phyloP scores from a whole-genome alignment of 2,888 invertebrate species.

The Noctua janthina region DNA sequence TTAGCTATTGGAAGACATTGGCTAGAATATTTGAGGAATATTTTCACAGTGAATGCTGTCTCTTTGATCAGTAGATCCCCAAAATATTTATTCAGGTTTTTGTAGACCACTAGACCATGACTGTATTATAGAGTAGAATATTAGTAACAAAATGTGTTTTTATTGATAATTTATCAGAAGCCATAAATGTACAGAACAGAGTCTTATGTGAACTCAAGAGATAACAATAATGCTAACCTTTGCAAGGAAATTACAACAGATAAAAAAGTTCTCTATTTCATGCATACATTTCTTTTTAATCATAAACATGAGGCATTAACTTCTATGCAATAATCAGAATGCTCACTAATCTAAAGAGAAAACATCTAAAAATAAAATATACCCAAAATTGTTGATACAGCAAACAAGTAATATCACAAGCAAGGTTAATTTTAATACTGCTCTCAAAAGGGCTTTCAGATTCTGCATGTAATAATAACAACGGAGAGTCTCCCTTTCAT shows the following conservation, averaged over 20 bases:
- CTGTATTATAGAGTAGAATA: not conserved
- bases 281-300: not conserved
- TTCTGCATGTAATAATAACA: conserved; percentile 23
- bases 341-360: conserved; percentile 24
- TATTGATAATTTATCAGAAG: conserved; percentile 3
- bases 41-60: not conserved
- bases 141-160: not conserved
- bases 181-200: not conserved
- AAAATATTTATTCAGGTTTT: not conserved
- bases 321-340: conserved; percentile 15
- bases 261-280: not conserved
- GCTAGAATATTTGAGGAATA: not conserved
- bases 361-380: not conserved
- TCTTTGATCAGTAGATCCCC: not conserved
- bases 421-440: not conserved
- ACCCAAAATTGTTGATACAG: not conserved
- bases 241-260: not conserved
- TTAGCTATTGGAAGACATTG: not conserved
- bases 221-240: conserved; percentile 1
- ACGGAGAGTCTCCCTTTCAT: conserved; percentile 3
- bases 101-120: not conserved
- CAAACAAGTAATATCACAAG: not conserved
- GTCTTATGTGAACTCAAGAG: not conserved
- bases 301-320: not conserved
- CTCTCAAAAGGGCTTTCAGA: conserved; percentile 4